These are phyloP conservation scores for Mimumesa dahlbomi DNA, from an alignment of 2,888 invertebrate genomes.

Conservation along the genomic window DNA sequence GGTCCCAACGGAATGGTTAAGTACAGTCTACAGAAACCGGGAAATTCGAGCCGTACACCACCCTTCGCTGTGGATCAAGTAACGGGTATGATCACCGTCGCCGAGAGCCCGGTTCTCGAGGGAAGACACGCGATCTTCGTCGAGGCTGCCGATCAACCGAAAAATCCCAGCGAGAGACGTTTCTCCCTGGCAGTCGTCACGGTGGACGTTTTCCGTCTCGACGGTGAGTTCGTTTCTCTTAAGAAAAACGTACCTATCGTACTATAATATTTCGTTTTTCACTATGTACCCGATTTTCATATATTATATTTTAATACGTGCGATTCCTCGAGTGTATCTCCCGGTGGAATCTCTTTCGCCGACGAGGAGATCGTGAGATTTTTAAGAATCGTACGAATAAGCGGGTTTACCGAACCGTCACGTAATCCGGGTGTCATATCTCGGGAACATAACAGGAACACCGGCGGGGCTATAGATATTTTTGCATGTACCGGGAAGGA, in stretches of 20 bases:
- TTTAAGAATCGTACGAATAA: too few species aligned
- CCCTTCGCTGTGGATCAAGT: constrained; percentile 88
- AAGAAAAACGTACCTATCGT: too few species aligned
- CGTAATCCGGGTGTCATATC: too few species aligned
- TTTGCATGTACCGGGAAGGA: too few species aligned
- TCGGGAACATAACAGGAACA: too few species aligned
- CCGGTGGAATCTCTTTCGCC: too few species aligned
- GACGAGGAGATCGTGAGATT: too few species aligned
- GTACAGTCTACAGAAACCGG: constrained; percentile 87
- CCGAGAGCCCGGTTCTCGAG: constrained; percentile 84
- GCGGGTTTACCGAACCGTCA: too few species aligned
- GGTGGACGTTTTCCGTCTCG: constrained; percentile 85
- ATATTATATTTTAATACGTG: too few species aligned
- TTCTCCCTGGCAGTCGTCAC: constrained; percentile 93
- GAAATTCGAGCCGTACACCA: constrained; percentile 84
- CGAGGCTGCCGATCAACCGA: constrained; percentile 91
- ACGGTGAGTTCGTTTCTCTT: constrained; percentile 66
- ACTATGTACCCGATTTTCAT: background rate
- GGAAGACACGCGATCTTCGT: constrained; percentile 91
- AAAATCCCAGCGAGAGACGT: constrained; percentile 91
- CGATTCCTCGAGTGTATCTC: too few species aligned
- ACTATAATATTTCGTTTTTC: background rate
- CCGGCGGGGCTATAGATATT: too few species aligned
- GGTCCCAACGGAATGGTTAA: constrained; percentile 89
- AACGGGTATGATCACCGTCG: constrained; percentile 86